Evolutionary conservation across 2,888 invertebrate genomes (phyloP).

Genomic region (Clostera curtula): DNA sequence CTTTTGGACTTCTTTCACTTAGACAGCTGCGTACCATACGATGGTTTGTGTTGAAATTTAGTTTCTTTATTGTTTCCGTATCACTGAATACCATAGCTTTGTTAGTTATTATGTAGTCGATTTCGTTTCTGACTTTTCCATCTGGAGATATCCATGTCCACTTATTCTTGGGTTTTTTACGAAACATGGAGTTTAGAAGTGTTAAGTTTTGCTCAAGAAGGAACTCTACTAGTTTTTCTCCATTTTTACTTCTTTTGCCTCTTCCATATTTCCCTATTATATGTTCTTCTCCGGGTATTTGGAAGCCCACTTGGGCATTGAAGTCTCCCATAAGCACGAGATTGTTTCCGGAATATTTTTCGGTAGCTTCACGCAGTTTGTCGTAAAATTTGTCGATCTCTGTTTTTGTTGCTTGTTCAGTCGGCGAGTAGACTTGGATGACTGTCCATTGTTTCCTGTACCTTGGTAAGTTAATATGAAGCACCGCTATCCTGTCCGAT

Average conservation of each 20-base stretch:
- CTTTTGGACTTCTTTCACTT: conserved; percentile 2
- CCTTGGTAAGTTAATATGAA: conserved; percentile 3
- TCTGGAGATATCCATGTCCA: conserved; percentile 15
- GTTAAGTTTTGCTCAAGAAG: conserved; percentile 7
- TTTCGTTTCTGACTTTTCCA: too few species aligned
- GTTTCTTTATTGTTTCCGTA: conserved; percentile 3
- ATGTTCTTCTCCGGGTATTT: too few species aligned
- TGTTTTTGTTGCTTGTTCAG: not conserved
- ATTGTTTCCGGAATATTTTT: conserved; percentile 1
- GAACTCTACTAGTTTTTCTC: conserved; percentile 6
- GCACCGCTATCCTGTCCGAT: too few species aligned
- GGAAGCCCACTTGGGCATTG: too few species aligned
- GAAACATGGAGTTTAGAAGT: conserved; percentile 4
- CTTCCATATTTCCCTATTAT: conserved; percentile 1
- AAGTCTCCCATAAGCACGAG: too few species aligned
- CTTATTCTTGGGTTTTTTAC: conserved; percentile 5
- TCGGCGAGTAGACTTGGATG: conserved; percentile 3
- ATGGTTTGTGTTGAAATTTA: conserved; percentile 7
- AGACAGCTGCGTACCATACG: too few species aligned
- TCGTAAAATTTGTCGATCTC: not conserved
- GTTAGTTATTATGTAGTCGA: conserved; percentile 6
- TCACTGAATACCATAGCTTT: conserved; percentile 3
- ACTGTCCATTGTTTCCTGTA: conserved; percentile 2
- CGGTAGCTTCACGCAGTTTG: not conserved
- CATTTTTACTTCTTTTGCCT: conserved; percentile 4